A percentile compares a stretch with the other conserved stretches of the same genome.
Conservation (phyloP, 1,140 invertebrate genomes). For the Sipha flava region DNA sequence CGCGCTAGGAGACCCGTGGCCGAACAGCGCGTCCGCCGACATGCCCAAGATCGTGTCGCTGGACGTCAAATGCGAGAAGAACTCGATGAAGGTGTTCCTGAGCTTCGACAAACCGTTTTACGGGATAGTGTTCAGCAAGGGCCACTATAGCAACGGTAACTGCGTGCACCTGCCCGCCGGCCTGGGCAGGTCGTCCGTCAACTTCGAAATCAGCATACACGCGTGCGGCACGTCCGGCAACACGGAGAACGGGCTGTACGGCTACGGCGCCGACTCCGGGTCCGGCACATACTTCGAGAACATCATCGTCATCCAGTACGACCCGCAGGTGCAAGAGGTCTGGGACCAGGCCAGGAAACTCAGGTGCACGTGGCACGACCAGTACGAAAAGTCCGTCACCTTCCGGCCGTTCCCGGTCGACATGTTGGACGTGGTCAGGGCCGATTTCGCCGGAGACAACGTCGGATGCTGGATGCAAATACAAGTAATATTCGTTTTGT, state of each 20-base stretch:
- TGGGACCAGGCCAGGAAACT: constrained; percentile 91
- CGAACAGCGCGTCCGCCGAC: constrained; percentile 63
- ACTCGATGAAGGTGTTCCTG: constrained; percentile 82
- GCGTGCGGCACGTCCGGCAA: constrained; percentile 85
- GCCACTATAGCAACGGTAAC: constrained; percentile 82
- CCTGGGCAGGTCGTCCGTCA: constrained; percentile 70
- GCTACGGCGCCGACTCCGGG: constrained; percentile 70
- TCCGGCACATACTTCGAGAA: constrained; percentile 91
- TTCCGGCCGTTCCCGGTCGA: constrained; percentile 91
- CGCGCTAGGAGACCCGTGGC: constrained; percentile 60
- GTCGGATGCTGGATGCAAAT: constrained; percentile 94
- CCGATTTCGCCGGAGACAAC: constrained; percentile 90
- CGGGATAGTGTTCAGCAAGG: constrained; percentile 88
- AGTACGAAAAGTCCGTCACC: constrained; percentile 91
- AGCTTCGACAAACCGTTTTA: constrained; percentile 91
- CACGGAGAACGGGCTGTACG: constrained; percentile 76
- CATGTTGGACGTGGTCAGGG: constrained; percentile 86
- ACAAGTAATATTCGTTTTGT: constrained; percentile 47
- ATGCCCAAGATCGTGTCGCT: constrained; percentile 85
- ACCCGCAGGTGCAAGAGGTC: constrained; percentile 89
- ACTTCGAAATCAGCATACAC: constrained; percentile 84
- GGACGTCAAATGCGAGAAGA: constrained; percentile 91
- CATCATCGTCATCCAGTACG: constrained; percentile 88
- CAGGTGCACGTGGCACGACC: constrained; percentile 89
- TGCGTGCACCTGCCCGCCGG: constrained; percentile 85